Conservation (phyloP, 2,888 invertebrate genomes). For the Phlogophora meticulosa region DNA sequence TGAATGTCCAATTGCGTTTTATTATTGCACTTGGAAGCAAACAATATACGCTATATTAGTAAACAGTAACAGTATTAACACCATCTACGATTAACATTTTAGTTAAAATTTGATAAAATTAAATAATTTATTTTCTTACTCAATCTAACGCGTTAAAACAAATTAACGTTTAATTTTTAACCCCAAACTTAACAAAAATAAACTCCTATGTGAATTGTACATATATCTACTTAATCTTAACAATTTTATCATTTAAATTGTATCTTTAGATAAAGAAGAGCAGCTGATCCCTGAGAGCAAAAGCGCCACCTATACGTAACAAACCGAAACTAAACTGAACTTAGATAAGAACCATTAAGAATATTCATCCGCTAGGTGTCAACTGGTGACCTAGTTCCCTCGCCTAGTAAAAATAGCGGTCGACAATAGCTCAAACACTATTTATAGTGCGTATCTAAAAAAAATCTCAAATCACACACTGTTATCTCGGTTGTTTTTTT, state of each 20-base stretch:
- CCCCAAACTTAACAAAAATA: no score
- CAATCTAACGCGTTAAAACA: not conserved
- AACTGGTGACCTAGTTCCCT: slow-evolving; percentile 87
- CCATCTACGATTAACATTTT: no score
- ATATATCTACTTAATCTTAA: not conserved
- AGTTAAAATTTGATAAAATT: not conserved
- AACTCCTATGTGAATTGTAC: no score
- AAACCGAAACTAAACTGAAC: slow-evolving; percentile 62
- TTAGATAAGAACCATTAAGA: slow-evolving; percentile 70
- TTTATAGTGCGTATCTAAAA: slow-evolving; percentile 88
- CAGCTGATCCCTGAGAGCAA: slow-evolving; percentile 35
- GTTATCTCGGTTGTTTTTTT: slow-evolving; percentile 78
- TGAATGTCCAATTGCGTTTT: slow-evolving; percentile 45
- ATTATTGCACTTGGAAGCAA: slow-evolving; percentile 29
- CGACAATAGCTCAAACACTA: slow-evolving; percentile 90
- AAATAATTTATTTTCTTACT: not conserved
- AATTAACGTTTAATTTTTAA: not conserved
- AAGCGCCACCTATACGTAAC: slow-evolving; percentile 71
- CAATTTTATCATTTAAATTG: not conserved
- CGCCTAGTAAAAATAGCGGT: slow-evolving; percentile 88
- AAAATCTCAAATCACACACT: slow-evolving; percentile 81
- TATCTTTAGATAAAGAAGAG: not conserved
- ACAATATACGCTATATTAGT: not conserved
- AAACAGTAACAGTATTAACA: not conserved
- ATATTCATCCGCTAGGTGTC: slow-evolving; percentile 76